Conservation (phyloP, 2,113 vertebrate species). For the Setophaga kirtlandii region DNA sequence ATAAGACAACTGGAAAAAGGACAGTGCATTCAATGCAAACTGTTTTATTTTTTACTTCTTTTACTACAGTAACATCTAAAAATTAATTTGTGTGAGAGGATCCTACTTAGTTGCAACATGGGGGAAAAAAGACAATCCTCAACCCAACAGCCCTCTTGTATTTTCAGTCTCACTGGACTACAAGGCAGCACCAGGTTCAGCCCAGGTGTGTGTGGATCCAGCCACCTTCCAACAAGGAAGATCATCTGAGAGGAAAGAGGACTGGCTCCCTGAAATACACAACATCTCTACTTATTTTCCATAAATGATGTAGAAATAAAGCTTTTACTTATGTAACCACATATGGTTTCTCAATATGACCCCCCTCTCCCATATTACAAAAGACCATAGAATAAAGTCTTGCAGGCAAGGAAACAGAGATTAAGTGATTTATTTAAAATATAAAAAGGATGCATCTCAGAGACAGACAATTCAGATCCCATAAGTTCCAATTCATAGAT, state of each 20-base stretch:
- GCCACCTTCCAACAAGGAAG: background rate
- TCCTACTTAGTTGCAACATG: background rate
- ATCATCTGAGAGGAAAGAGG: background rate
- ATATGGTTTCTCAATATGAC: background rate
- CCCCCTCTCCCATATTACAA: fast-evolving
- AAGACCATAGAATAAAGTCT: background rate
- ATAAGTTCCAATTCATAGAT: background rate
- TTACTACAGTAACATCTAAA: background rate
- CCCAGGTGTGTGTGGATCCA: background rate
- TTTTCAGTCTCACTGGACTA: background rate
- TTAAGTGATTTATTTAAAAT: background rate
- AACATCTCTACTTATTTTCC: background rate
- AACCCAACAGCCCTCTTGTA: background rate
- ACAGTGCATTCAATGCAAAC: background rate
- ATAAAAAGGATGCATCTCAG: background rate
- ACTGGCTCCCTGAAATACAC: background rate
- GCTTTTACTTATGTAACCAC: background rate
- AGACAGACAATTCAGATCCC: background rate
- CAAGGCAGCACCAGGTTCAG: background rate
- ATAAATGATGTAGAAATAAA: background rate
- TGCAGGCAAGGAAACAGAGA: background rate
- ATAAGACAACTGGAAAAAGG: background rate
- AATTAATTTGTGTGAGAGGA: background rate
- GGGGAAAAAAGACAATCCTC: background rate
- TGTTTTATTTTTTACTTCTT: background rate